Percentiles rank a stretch among this genome's conserved stretches.
phyloP scores from a whole-genome alignment of 2,888 invertebrate genomes.

The Alsophila aescularia region DNA sequence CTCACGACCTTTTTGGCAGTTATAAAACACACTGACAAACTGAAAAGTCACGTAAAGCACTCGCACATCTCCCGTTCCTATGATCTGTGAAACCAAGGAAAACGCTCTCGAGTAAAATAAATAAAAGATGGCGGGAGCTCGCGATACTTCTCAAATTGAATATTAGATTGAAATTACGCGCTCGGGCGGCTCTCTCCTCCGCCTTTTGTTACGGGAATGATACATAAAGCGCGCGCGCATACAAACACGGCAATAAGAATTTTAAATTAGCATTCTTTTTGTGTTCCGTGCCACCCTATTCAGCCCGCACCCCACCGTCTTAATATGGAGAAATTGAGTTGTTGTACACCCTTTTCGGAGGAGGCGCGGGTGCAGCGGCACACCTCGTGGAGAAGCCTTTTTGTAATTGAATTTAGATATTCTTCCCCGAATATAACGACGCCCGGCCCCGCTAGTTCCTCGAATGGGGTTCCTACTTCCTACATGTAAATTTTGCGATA shows the following conservation, averaged over 20 bases:
- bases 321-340: constrained; percentile 84
- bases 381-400: constrained; percentile 79
- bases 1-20: constrained; percentile 3
- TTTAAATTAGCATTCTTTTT: constrained; percentile 85
- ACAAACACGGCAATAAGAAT: constrained; percentile 81
- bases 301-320: constrained; percentile 71
- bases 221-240: constrained; percentile 83
- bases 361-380: constrained; percentile 80
- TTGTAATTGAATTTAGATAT: constrained; percentile 85
- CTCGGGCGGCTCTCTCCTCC: constrained; percentile 76
- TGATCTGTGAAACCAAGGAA: constrained; percentile 62
- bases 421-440: constrained; percentile 75
- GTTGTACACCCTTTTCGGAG: constrained; percentile 80
- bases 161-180: constrained; percentile 84
- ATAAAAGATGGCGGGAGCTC: constrained; percentile 75
- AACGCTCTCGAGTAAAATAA: constrained; percentile 69
- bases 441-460: constrained; percentile 67
- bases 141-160: constrained; percentile 80
- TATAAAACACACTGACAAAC: constrained; percentile 27
- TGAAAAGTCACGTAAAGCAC: constrained; percentile 35
- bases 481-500: constrained; percentile 69
- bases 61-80: constrained; percentile 49
- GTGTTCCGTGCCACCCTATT: constrained; percentile 73
- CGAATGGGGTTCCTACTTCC: constrained; percentile 56
- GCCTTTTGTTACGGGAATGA: constrained; percentile 79